Base-by-base conservation (phyloP, 2,797 vertebrate genomes). In the Eulemur albifrons region DNA sequence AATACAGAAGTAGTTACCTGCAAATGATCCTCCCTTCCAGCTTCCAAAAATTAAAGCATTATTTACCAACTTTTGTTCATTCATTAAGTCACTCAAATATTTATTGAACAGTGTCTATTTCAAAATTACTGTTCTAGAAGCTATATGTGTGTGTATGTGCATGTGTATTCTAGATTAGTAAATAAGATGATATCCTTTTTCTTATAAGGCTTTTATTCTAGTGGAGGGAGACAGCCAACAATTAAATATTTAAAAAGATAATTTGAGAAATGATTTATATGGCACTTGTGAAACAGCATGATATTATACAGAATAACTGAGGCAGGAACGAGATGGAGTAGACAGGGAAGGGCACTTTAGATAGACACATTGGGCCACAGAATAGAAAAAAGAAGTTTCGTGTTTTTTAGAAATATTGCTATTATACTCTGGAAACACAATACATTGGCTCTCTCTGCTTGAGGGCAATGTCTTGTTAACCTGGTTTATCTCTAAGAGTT, bases 71-170 rank as follows among this genome's bases (percentile, higher is more conserved):
- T 95, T 86, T 76, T 57, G 2, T 86, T 92, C 23, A 35, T 35
- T 92, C 84, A 50, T 90, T 90, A 35, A 94, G 85, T 82, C 43
- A 94, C 79, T 85, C n/a, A 89, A 72, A 20, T 75, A 75, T 97
- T 69, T 70, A 43, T 75, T 61, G 59, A 93, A 77, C 4, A 61
- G 13, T n/a, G 14, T 9, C 23, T 35, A 50, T 96, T 95, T 81
- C 45, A 96, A 90, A 95, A 69, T 83, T 65, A 87, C 35, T 82
- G 15, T 45, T 87, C 15, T 81, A 67, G 40, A 96, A 84, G 10
- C 8, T 27, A 1, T 90, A 4, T 67, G 17, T 86, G 20, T 80
- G 40, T 54, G 10, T 87, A 13, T 38, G 20, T 32, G 0, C 54
- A 7, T 40, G 15, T 32, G 2, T 76, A n/a, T 84, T 92, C 17